phyloP scores from a whole-genome alignment of 92 coral and sea anemone genomes.

The Porites divaricata region DNA sequence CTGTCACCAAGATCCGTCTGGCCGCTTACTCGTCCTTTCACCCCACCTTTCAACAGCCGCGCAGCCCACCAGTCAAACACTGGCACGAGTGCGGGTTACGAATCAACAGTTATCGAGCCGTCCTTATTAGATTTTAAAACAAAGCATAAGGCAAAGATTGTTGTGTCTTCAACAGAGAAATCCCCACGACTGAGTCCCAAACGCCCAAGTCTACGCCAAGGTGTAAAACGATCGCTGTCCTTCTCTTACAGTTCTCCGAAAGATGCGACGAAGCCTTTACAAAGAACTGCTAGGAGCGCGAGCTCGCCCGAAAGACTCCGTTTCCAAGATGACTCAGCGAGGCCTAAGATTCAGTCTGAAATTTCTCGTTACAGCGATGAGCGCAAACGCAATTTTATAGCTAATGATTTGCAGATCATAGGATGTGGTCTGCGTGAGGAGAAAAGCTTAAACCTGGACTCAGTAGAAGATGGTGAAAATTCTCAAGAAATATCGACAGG shows the following conservation, averaged over 20 bases:
- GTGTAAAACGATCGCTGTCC: constrained; percentile 21
- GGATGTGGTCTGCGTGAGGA: background rate
- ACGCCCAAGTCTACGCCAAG: constrained; percentile 8
- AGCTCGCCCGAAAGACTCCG: background rate
- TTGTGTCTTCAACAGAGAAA: constrained; percentile 25
- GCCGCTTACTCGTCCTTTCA: constrained; percentile 4
- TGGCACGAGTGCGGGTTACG: background rate
- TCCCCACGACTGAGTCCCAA: background rate
- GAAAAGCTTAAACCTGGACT: background rate
- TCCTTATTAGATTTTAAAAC: constrained; percentile 19
- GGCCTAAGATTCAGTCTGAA: background rate
- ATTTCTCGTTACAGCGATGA: background rate
- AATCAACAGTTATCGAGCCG: background rate
- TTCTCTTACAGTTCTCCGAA: constrained; percentile 10
- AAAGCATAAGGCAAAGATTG: constrained; percentile 21
- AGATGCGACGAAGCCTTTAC: background rate
- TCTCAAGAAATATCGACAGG: background rate
- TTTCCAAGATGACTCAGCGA: background rate
- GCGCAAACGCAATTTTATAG: too few relatives aligned
- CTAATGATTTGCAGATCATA: background rate
- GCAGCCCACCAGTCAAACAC: background rate
- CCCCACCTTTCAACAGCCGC: background rate
- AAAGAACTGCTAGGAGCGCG: constrained; percentile 24
- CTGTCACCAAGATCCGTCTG: background rate
- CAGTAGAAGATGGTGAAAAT: background rate